Base-by-base conservation (phyloP, 2,888 invertebrate genomes). In the Harpagoxenus sublaevis region DNA sequence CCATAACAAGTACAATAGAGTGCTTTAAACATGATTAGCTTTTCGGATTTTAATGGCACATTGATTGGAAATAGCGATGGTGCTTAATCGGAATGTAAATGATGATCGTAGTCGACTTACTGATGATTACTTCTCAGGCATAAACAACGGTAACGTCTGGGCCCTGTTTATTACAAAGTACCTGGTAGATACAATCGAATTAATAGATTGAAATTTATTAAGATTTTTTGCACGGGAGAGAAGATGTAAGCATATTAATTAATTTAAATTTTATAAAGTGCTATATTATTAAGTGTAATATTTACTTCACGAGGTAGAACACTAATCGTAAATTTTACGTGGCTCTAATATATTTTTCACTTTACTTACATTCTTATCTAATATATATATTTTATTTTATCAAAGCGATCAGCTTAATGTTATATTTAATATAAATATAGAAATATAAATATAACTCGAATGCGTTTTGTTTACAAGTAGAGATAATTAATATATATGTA, bases 141-240 rank as follows among this genome's bases (percentile, higher is more conserved):
- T 66, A 55, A 66, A 66, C n/a, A 53, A 78, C 42, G 66, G 35
- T 62, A 63, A 66, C 18, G 18, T 31, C 42, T 42, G 28, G n/a
- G 28, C n/a, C 68, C 53, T 53, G 77, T 78, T 92, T 93, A 90
- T 94, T 92, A 94, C 93, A 91, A 94, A 93, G 94, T 94, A 94
- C 94, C 94, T 94, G 94, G 93, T 93, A 94, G 94, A 92, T 90
- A 92, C 92, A 92, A 93, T 93, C 91, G 92, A 91, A 82, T 88
- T 91, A 91, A 91, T 87, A 90, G 93, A 93, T 92, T 92, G 92
- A 92, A 94, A 94, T 93, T 55, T 93, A 92, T 87, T 92, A 92
- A 87, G 83, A 83, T 55, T 87, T 79, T 86, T 89, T 84, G 84
- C 86, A 86, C 51, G 83, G 86, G 73, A 85, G 81, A 83, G 83